Evolutionary conservation across 2,113 vertebrate genomes (phyloP).

Genomic region (Lichenostomus cassidix): DNA sequence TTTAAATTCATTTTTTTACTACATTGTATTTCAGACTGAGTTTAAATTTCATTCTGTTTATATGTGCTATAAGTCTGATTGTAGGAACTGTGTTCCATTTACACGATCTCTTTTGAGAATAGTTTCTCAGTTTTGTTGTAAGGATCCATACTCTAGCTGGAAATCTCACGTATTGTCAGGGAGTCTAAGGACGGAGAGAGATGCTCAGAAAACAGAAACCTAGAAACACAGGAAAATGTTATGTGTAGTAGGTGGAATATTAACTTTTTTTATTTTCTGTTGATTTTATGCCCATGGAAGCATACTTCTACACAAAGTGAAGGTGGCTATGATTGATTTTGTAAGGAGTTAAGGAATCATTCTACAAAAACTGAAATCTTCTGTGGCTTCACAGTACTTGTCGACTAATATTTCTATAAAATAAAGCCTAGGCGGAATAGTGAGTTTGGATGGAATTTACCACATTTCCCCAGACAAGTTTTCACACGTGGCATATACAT

Average conservation of each 20-base stretch:
- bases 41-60: neutral
- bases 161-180: neutral
- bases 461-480: neutral
- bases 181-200: neutral
- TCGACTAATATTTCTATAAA: neutral
- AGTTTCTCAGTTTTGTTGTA: neutral
- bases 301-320: neutral
- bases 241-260: neutral
- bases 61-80: neutral
- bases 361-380: neutral
- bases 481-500: neutral
- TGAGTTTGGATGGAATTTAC: neutral
- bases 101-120: neutral
- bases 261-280: neutral
- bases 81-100: neutral
- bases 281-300: neutral
- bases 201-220: neutral
- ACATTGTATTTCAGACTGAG: neutral
- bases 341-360: neutral
- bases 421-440: neutral
- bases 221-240: neutral
- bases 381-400: neutral
- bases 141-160: neutral
- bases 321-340: accelerated
- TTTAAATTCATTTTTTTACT: neutral